Evolutionary conservation across 2,113 vertebrate genomes (phyloP).

Genomic region (Daboia siamensis): DNA sequence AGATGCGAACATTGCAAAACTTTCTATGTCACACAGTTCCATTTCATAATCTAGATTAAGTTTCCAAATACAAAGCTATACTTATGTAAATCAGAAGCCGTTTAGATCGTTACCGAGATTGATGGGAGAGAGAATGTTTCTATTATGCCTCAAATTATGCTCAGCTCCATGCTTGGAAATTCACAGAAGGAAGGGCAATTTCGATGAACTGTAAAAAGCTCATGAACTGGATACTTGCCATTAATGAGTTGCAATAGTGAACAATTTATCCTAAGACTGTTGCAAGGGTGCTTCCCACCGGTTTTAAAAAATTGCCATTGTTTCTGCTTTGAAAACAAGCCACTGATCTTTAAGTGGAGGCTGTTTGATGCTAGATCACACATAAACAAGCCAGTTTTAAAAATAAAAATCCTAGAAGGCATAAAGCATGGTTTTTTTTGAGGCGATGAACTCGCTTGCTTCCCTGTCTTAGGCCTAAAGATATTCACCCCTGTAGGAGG

Average conservation of each 20-base stretch:
- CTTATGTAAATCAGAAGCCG: neutral
- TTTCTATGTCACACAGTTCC: neutral
- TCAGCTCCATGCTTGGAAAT: neutral
- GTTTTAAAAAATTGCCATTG: neutral
- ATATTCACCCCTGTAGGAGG: neutral
- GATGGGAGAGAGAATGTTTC: neutral
- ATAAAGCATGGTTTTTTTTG: neutral
- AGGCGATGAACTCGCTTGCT: neutral
- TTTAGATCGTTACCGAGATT: neutral
- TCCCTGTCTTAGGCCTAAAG: neutral
- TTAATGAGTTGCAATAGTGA: neutral
- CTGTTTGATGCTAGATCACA: neutral
- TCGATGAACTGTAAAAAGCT: neutral
- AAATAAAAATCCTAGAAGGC: neutral
- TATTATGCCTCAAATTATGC: neutral
- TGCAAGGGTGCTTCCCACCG: neutral
- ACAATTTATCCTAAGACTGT: neutral
- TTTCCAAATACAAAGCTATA: neutral
- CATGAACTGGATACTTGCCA: neutral
- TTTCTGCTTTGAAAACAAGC: neutral
- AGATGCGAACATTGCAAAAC: neutral
- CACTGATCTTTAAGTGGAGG: neutral
- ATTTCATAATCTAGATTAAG: neutral
- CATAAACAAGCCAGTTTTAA: neutral
- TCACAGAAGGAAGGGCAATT: neutral